Percentiles rank a stretch among this genome's conserved stretches.
These are phyloP conservation scores for Nylanderia fulva DNA, from an alignment of 1,140 invertebrate genomes.

Conservation along the genomic window DNA sequence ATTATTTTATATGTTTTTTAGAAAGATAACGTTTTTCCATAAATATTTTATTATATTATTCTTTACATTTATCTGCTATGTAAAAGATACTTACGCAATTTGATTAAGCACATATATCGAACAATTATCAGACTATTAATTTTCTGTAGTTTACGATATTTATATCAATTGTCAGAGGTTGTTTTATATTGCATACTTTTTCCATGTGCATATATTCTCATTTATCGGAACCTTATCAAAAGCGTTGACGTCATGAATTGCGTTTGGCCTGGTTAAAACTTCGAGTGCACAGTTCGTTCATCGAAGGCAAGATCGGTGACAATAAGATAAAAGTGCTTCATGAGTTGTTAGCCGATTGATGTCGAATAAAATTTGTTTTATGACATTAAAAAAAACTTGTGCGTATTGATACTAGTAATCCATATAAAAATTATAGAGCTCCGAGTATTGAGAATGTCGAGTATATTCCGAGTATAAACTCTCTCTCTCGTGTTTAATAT, in stretches of 20 bases:
- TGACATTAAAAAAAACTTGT: not conserved
- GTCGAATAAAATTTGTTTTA: not conserved
- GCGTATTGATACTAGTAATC: not conserved
- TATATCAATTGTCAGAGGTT: not conserved
- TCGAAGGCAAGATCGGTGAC: constrained; percentile 14
- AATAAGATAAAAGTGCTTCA: constrained; percentile 42
- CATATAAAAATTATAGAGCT: not conserved
- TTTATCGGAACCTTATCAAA: constrained; percentile 19
- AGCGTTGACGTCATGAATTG: not conserved
- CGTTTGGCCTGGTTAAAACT: constrained; percentile 61
- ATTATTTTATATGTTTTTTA: not conserved
- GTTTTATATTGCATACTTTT: constrained; percentile 4
- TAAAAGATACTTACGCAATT: not conserved
- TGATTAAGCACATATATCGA: not conserved
- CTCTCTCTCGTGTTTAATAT: not conserved
- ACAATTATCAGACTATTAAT: not conserved
- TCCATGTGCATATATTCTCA: constrained; percentile 7
- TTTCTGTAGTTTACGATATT: not conserved
- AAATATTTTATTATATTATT: not conserved
- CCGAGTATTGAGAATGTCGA: not conserved
- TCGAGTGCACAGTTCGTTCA: constrained; percentile 17
- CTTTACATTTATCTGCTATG: not conserved
- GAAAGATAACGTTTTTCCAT: not conserved
- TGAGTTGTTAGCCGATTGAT: not conserved
- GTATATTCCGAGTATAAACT: not conserved